Percentiles rank a stretch among this genome's conserved stretches.
phyloP scores from a whole-genome alignment of 2,888 invertebrate species.

The Choristoneura rosaceana region DNA sequence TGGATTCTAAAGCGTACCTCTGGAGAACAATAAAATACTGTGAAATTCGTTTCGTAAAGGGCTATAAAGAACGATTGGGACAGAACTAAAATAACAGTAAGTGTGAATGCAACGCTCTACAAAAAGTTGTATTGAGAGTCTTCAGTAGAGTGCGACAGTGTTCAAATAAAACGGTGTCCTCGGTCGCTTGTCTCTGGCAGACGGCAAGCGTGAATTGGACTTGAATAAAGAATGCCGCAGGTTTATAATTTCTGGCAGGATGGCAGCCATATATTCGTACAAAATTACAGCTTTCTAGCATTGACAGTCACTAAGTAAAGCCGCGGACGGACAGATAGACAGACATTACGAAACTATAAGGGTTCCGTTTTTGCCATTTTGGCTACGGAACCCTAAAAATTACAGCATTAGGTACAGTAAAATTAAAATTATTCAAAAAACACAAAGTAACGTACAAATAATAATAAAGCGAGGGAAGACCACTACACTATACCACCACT shows the following conservation, averaged over 20 bases:
- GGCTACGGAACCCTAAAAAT: too few species aligned
- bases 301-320: too few species aligned
- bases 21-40: slow-evolving; percentile 22
- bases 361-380: too few species aligned
- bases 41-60: slow-evolving; percentile 19
- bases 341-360: too few species aligned
- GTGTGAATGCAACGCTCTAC: slow-evolving; percentile 19
- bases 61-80: slow-evolving; percentile 5
- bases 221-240: slow-evolving; percentile 8
- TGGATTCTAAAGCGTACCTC: background rate
- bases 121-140: slow-evolving; percentile 29
- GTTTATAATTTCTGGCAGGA: background rate
- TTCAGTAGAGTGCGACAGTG: slow-evolving; percentile 12
- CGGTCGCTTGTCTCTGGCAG: slow-evolving; percentile 17
- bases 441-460: too few species aligned
- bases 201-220: slow-evolving; percentile 21
- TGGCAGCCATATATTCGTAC: too few species aligned
- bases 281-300: too few species aligned
- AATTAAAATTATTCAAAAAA: too few species aligned
- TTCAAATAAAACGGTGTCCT: slow-evolving; percentile 33
- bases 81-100: slow-evolving; percentile 17
- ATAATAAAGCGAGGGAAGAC: too few species aligned
- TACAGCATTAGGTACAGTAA: too few species aligned
- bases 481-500: too few species aligned
- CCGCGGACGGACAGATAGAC: too few species aligned